Evolutionary conservation across 1,140 invertebrate genomes (phyloP), one percentile per base, ranked within the genome.

Genomic region (Drosophila aff.): DNA sequence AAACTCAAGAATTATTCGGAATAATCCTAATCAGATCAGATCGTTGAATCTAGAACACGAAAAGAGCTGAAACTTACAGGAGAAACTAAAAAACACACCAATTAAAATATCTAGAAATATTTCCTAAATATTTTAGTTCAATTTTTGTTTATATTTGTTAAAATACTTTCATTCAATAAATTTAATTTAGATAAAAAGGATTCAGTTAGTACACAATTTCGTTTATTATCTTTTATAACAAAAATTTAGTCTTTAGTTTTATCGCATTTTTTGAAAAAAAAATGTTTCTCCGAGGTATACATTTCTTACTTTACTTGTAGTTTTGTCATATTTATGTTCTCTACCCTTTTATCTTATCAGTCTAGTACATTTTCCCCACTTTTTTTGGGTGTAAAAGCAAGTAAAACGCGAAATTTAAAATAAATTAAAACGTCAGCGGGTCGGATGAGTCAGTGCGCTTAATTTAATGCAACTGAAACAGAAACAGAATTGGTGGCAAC

Each of bases 381-480:
- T 15, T 66, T 65, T 66, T 33, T 36, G 41, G 28, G 16, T 26
- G 63, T 62, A n/a, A 23, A 16, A 11, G 6, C 16, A 58, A 58
- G 31, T 63, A 21, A 11, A 46, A 26, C 4, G 26, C 16, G 11
- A 58, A 46, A 62, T 65, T 44, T 18, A 66, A 64, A 76, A 28
- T 76, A 61, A 60, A 68, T 13, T 31, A 31, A 76, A 41, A 78
- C 58, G 76, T 78, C 75, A 68, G 57, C 64, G 41, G 53, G 50
- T 81, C 65, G 81, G 73, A 84, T 89, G 84, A 89, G 53, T 87
- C 83, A 73, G 55, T 33, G 46, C 38, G 49, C 58, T 49, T 55
- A 59, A 67, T 66, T 79, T 41, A 66, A 55, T 65, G 43, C 50
- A 62, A 64, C 40, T 47, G 47, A 28, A 46, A 43, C 41, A 26